Evolutionary conservation across 2,797 vertebrate genomes (phyloP).

Genomic region (Peromyscus eremicus): DNA sequence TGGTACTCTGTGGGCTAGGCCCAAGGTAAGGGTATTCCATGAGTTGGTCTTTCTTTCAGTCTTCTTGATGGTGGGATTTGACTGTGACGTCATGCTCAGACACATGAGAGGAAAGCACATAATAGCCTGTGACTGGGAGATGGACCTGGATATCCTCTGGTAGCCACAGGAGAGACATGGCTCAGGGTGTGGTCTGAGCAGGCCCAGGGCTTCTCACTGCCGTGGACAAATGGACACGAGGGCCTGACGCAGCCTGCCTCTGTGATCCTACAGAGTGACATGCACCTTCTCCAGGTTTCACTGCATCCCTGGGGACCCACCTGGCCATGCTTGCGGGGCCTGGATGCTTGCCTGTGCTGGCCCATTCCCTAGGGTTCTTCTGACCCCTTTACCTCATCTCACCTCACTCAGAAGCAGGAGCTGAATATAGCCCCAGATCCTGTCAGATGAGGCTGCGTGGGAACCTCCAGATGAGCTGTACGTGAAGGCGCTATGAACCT

Average conservation of each 20-base stretch:
- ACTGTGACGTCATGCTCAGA: not conserved
- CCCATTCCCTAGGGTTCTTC: not conserved
- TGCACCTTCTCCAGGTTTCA: not conserved
- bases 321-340: not conserved
- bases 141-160: no score
- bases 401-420: not conserved
- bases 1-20: not conserved
- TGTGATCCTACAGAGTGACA: not conserved
- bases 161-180: not conserved
- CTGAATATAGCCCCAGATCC: not conserved
- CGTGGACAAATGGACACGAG: not conserved
- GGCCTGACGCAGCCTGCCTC: not conserved
- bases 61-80: not conserved
- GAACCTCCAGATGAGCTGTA: not conserved
- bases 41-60: not conserved
- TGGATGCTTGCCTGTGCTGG: not conserved
- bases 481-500: not conserved
- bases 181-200: not conserved
- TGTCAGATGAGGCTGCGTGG: not conserved
- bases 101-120: not conserved
- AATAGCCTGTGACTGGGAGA: not conserved
- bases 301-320: not conserved
- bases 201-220: not conserved
- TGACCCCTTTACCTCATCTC: not conserved
- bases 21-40: not conserved